Conservation (phyloP, 2,797 vertebrate species). For the Moxostoma hubbsi region DNA sequence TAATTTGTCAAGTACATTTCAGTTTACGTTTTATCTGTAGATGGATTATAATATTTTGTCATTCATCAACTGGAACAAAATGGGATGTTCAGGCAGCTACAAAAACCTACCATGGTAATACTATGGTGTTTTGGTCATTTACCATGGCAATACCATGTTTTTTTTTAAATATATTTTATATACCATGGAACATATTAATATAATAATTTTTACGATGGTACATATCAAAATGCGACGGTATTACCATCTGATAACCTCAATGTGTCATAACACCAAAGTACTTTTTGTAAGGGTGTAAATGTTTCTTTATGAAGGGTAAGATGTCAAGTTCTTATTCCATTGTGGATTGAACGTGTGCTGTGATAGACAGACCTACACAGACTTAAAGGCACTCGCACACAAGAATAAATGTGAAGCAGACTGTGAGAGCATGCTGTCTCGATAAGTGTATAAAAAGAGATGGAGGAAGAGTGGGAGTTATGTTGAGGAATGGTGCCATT, state of each 20-base stretch:
- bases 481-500: conserved; percentile 76
- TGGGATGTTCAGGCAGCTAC: background rate
- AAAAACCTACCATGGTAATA: background rate
- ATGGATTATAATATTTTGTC: background rate
- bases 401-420: conserved; percentile 29
- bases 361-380: conserved; percentile 44
- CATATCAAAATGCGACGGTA: background rate
- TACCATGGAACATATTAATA: background rate
- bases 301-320: background rate
- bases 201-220: background rate
- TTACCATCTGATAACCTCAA: background rate
- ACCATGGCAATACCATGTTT: background rate
- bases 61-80: conserved; percentile 11
- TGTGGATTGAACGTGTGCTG: too few species aligned
- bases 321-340: background rate
- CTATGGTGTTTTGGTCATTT: background rate
- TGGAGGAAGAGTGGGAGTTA: conserved; percentile 64
- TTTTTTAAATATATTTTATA: background rate
- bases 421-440: conserved; percentile 12
- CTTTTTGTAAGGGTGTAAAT: background rate
- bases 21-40: background rate
- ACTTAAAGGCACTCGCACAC: conserved; percentile 46
- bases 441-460: conserved; percentile 33
- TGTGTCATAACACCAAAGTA: background rate
- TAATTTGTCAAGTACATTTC: background rate